phyloP scores from a whole-genome alignment of 2,113 vertebrate genomes.

The Caranx melampygus region DNA sequence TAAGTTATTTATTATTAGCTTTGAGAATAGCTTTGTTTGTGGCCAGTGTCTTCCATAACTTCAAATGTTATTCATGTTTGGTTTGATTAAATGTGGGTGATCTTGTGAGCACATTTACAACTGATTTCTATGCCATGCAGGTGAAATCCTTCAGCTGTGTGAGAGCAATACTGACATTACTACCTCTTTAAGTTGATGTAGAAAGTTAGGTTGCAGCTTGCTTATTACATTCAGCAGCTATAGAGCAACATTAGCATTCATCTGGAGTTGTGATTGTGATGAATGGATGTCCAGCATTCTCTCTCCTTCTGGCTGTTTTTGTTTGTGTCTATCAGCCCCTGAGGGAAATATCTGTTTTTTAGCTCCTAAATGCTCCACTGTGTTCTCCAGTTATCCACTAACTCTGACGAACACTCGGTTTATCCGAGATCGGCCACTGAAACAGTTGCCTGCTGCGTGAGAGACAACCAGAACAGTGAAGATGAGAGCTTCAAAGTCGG shows the following conservation, averaged over 20 bases:
- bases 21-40: not conserved
- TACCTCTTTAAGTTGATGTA: not conserved
- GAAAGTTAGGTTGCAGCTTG: not conserved
- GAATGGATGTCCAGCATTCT: not conserved
- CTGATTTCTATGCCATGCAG: not conserved
- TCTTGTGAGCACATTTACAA: not conserved
- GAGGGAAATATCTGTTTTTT: not conserved
- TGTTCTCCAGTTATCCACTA: not conserved
- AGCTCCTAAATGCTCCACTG: not conserved
- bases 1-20: not conserved
- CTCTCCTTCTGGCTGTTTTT: not conserved
- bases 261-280: not conserved
- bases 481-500: not conserved
- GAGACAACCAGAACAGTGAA: not conserved
- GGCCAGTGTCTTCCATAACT: not conserved
- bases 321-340: not conserved
- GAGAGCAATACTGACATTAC: not conserved
- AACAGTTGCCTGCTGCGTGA: not conserved
- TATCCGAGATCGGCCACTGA: not conserved
- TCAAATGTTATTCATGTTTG: not conserved
- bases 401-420: not conserved
- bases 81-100: not conserved
- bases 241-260: not conserved
- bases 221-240: not conserved
- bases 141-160: not conserved